These are phyloP conservation scores for Philotrypesis tridentata DNA, from an alignment of 1,140 invertebrate genomes.

Conservation along the genomic window DNA sequence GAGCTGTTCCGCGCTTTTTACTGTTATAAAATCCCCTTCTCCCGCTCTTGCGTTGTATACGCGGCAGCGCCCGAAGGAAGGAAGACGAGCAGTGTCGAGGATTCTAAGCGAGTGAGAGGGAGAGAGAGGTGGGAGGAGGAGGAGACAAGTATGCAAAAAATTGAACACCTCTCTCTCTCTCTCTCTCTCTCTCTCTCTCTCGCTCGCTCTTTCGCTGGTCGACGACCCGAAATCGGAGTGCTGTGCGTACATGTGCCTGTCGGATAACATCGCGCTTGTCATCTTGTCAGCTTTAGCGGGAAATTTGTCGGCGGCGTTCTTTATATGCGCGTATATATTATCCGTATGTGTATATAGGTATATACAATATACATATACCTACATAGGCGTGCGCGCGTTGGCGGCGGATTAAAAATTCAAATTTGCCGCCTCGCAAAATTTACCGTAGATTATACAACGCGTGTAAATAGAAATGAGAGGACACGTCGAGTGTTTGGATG, in stretches of 20 bases:
- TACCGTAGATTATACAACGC: too few species aligned
- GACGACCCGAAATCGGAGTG: slow-evolving; percentile 39
- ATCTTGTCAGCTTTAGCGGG: not conserved
- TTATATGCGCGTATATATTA: too few species aligned
- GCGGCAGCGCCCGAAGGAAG: slow-evolving; percentile 2
- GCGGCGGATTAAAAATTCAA: too few species aligned
- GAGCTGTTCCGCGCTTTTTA: slow-evolving; percentile 53
- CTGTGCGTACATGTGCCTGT: not conserved
- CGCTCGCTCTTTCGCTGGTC: too few species aligned
- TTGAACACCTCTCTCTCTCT: not conserved
- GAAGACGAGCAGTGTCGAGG: not conserved
- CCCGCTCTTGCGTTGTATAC: too few species aligned
- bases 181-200: not conserved
- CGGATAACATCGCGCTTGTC: not conserved
- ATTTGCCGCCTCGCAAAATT: too few species aligned
- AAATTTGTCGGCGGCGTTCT: too few species aligned
- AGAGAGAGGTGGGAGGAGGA: not conserved
- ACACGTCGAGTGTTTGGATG: too few species aligned
- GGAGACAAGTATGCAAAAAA: slow-evolving; percentile 1
- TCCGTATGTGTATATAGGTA: too few species aligned
- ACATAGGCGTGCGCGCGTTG: too few species aligned
- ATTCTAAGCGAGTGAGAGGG: not conserved
- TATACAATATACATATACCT: too few species aligned
- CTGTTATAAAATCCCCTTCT: slow-evolving; percentile 54
- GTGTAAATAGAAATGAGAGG: too few species aligned